Base-by-base conservation (phyloP, 2,797 vertebrate genomes). In the Protonibea diacanthus region DNA sequence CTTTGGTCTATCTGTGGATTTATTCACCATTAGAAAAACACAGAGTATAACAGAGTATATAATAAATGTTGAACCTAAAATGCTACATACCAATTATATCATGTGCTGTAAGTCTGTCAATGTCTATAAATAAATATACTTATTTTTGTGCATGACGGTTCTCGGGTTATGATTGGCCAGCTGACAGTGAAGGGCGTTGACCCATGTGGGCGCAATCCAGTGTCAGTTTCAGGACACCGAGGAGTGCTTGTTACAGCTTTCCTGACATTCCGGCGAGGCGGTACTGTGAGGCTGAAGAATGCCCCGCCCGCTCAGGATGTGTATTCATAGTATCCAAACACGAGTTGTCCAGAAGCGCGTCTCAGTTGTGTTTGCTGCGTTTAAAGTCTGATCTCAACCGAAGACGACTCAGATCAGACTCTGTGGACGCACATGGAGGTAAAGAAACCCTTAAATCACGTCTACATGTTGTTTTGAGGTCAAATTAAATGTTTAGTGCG, bases 71-170 rank as follows among this genome's bases (percentile, higher is more conserved):
- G 3, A n/a, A 52, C 9, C 8, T 18, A 6, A 14, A 61, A 21
- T 6, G 4, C 9, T 7, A 10, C 29, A 71, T 25, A 55, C 38
- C 57, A 11, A 68, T 61, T 62, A 61, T 81, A 69, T 49, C 9
- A 47, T 27, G 44, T 38, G 21, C 21, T 15, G 13, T 44, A 27
- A n/a, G 42, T 8, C 49, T 49, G 57, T 63, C 40, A 61, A 25
- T 44, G 57, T 80, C 88, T 92, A 90, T 86, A 89, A 92, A 93
- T 94, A 94, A 62, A 74, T 5, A 1, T 29, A 21, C 51, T 48
- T 78, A 68, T 75, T 77, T 78, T 61, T 67, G 61, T 21, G 21
- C 42, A 3, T 25, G 52, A 23, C 11, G 40, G 17, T 38, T 67
- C 10, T 51, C n/a, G n/a, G 20, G 0, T 49, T 58, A 21, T 85